Conservation (phyloP, 2,888 invertebrate species). For the Protophormia terraenovae region DNA sequence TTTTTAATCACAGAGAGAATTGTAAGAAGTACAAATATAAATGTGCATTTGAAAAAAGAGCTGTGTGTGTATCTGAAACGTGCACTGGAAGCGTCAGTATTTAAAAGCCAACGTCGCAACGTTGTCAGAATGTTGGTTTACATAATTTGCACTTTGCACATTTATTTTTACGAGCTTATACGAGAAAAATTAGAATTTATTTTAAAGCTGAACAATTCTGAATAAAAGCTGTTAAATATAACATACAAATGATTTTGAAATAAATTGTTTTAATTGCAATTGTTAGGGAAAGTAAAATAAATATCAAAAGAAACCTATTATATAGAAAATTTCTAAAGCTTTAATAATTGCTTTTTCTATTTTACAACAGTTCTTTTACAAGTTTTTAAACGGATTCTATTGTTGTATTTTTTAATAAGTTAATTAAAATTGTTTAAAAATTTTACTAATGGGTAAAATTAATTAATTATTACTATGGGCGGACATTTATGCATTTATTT, state of each 20-base stretch:
- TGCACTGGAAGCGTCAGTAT: too few species aligned
- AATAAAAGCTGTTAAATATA: too few species aligned
- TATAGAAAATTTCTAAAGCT: neutral
- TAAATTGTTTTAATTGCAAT: neutral
- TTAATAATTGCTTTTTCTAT: neutral
- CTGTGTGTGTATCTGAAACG: neutral
- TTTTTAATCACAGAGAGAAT: too few species aligned
- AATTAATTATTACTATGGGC: too few species aligned
- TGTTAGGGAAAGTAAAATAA: neutral
- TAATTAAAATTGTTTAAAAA: neutral
- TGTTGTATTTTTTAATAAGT: neutral
- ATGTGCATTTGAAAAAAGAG: too few species aligned
- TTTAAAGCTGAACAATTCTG: too few species aligned
- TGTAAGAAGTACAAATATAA: too few species aligned
- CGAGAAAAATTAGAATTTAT: neutral
- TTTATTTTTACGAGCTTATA: neutral
- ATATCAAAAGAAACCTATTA: neutral
- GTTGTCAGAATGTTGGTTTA: neutral
- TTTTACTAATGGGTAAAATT: too few species aligned
- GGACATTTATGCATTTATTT: too few species aligned
- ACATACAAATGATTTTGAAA: neutral
- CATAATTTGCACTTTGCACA: neutral
- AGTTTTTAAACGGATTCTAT: neutral
- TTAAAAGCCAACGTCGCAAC: neutral
- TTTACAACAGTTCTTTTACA: neutral